Base-by-base conservation (phyloP, 2,797 vertebrate species). In the Lithobates pipiens region DNA sequence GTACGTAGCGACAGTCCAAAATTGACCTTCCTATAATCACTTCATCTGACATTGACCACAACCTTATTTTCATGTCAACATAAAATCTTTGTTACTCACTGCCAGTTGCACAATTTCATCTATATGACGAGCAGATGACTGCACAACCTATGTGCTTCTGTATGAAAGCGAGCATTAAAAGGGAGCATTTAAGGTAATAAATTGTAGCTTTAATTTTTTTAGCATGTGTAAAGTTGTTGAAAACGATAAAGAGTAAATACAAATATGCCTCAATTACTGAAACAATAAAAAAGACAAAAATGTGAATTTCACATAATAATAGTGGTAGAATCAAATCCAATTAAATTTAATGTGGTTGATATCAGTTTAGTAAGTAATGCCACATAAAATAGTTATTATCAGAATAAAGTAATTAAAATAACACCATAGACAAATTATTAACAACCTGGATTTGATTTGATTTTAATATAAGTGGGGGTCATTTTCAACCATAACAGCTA, bases 61-160 rank as follows among this genome's bases (percentile, higher is more conserved):
- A 82, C 79, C 84, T 76, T 82, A 69, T 57, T 54, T 86, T 68
- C 32, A 54, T 57, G 77, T 80, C 72, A 80, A 70, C 72, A 69
- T 50, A 54, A 32, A 75, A 78, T 70, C 32, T 68, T 13, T 13
- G 7, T 32, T 32, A 63, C 54, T 72, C 57, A 27, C 27, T 36
- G 39, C 27, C 85, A 70, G 29, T 76, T 36, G 72, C 46, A 27
- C 18, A 25, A 23, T 70, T 21, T 72, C 76, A 34, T 32, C 50
- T 71, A 72, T 27, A 75, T 34, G 23, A 16, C 23, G 39, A 46
- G 50, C 23, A 79, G 42, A 76, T 77, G 68, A 82, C 27, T 57
- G 73, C 29, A 73, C 36, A 70, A 44, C 44, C 27, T 72, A 34
- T 39, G 27, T 69, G 13, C 34, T 34, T 3, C 63, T 57, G 54